phyloP scores from a whole-genome alignment of 2,797 vertebrate genomes.

The Lutjanus campechanus region DNA sequence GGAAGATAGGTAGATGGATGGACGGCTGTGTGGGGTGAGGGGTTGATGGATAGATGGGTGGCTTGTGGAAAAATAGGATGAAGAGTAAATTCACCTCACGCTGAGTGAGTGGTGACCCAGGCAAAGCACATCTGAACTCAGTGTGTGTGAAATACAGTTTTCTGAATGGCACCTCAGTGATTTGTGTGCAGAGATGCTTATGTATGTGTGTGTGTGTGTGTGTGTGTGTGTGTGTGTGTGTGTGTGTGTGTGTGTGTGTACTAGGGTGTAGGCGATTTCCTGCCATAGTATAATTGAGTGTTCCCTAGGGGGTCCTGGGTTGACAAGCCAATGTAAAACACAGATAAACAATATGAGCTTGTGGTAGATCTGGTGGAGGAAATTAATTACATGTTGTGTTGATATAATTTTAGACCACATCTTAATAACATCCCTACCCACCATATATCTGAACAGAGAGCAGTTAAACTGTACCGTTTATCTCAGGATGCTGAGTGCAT shows the following conservation, averaged over 20 bases:
- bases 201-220: not conserved
- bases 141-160: not conserved
- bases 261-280: not conserved
- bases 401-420: too few relatives aligned
- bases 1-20: slow-evolving; percentile 25
- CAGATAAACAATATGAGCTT: slow-evolving; percentile 62
- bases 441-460: too few relatives aligned
- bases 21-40: not conserved
- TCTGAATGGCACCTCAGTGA: slow-evolving; percentile 13
- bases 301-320: slow-evolving; percentile 13
- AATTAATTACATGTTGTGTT: slow-evolving; percentile 43
- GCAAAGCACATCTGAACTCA: slow-evolving; percentile 17
- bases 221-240: not conserved
- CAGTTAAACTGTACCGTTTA: too few relatives aligned
- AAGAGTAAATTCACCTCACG: slow-evolving; percentile 13
- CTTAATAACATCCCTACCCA: too few relatives aligned
- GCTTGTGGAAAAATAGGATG: slow-evolving; percentile 23
- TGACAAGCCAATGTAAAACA: slow-evolving; percentile 53
- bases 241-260: not conserved
- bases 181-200: not conserved
- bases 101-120: slow-evolving; percentile 5
- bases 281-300: slow-evolving; percentile 4
- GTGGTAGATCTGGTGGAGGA: slow-evolving; percentile 38
- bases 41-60: slow-evolving; percentile 26
- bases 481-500: slow-evolving; percentile 1